phyloP scores from a whole-genome alignment of 2,888 invertebrate genomes.

The Lepeophtheirus nordmannii region DNA sequence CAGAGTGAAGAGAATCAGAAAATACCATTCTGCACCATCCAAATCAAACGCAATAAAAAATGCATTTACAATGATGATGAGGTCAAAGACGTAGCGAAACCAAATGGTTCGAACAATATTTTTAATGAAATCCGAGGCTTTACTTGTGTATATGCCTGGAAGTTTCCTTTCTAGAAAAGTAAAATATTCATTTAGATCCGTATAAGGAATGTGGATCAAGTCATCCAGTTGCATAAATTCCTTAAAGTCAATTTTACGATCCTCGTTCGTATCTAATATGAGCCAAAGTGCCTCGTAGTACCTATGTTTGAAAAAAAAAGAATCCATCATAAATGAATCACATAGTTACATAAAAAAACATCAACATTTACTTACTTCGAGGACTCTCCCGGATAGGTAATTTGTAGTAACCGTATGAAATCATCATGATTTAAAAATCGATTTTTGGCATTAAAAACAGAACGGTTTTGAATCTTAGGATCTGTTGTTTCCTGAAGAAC shows the following conservation, averaged over 20 bases:
- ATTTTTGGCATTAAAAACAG: background rate
- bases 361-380: conserved; percentile 28
- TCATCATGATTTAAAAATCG: background rate
- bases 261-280: conserved; percentile 34
- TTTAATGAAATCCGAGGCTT: conserved; percentile 31
- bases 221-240: conserved; percentile 37
- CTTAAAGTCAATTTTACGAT: conserved; percentile 30
- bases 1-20: conserved; percentile 35
- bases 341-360: background rate
- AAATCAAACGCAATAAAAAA: conserved; percentile 34
- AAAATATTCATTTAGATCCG: conserved; percentile 34
- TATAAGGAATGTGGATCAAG: conserved; percentile 35
- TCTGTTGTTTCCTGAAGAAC: background rate
- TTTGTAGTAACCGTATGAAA: background rate
- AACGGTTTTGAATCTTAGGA: no score
- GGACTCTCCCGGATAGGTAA: background rate
- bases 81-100: conserved; percentile 36
- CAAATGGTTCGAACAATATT: conserved; percentile 33
- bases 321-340: background rate
- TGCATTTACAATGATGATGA: conserved; percentile 37
- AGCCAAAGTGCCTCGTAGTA: conserved; percentile 34
- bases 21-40: conserved; percentile 36
- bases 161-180: conserved; percentile 31
- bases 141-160: conserved; percentile 32
- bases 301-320: conserved; percentile 27